Base-by-base conservation (phyloP, 2,113 vertebrate genomes). In the Equus quagga region DNA sequence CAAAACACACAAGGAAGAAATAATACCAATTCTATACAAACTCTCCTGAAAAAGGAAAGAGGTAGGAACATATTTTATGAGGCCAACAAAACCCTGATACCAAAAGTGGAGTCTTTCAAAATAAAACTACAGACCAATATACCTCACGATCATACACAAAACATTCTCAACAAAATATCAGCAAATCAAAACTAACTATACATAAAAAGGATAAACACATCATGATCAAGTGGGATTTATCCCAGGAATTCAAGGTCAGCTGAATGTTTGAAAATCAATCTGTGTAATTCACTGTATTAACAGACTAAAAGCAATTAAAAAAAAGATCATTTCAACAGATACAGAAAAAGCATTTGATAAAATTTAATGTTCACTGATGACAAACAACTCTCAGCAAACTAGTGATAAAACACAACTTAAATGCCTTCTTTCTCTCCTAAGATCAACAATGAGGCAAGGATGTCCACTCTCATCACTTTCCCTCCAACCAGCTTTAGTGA, bases 221-320 rank as follows among this genome's bases (percentile, higher is more conserved):
- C 28, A 92, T 17, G 33, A 92, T 24, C 56, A 79, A 67, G 2
- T 64, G n/a, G 33, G 80, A 58, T 60, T 90, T 84, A 84, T 51
- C 54, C 15, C 23, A 70, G 88, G 36, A 94, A 76, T 28, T 58
- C 6, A 92, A 92, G 5, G 83, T 31, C 46, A 89, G 10, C 11
- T 56, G 89, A 67, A 88, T 76, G 64, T 79, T 14, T 58, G 75
- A 82, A 67, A 58, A 60, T 73, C 8, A 44, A 60, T 62, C 51
- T 46, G 88, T 36, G 36, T 67, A 83, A 89, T 91, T 91, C 17
- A 65, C 26, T n/a, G 14, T 54, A 62, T 91, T 91, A 94, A 86
- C 23, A 90, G 79, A 69, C 62, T 87, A 80, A 75, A 41, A 78
- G 49, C 26, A 49, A 41, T 6, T 67, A 58, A n/a, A 60, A 21